A percentile compares a stretch with the other conserved stretches of the same genome.
phyloP scores from a whole-genome alignment of 2,113 vertebrate species.

The Gallinago jamesoni region DNA sequence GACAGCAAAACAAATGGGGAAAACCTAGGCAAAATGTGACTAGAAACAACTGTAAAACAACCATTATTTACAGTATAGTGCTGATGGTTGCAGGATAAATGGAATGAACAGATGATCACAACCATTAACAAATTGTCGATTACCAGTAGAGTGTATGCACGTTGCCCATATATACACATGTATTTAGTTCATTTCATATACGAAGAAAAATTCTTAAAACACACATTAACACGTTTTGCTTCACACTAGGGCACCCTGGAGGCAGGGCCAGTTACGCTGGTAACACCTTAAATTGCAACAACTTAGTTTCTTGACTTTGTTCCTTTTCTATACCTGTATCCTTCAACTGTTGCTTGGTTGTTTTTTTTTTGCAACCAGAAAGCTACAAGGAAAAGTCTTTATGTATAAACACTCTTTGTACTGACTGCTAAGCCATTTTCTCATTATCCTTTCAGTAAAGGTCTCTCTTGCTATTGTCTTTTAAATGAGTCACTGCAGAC shows the following conservation, averaged over 20 bases:
- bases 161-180: not conserved
- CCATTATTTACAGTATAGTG: not conserved
- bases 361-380: not conserved
- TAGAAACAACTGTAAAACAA: not conserved
- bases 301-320: not conserved
- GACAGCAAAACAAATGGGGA: not conserved
- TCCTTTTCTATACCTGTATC: not conserved
- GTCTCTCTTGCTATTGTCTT: not conserved
- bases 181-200: not conserved
- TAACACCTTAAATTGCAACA: not conserved
- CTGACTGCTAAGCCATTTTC: not conserved
- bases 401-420: not conserved
- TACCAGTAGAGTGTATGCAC: not conserved
- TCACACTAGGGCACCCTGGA: not conserved
- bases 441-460: not conserved
- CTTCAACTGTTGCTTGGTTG: not conserved
- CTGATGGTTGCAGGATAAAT: not conserved
- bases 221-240: not conserved
- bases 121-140: not conserved
- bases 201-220: not conserved
- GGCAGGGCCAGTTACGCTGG: fast-evolving
- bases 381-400: not conserved
- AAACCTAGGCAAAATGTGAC: not conserved
- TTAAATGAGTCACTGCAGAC: not conserved
- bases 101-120: not conserved